Evolutionary conservation across 2,888 invertebrate species (phyloP).

Genomic region (Tigriopus californicus): DNA sequence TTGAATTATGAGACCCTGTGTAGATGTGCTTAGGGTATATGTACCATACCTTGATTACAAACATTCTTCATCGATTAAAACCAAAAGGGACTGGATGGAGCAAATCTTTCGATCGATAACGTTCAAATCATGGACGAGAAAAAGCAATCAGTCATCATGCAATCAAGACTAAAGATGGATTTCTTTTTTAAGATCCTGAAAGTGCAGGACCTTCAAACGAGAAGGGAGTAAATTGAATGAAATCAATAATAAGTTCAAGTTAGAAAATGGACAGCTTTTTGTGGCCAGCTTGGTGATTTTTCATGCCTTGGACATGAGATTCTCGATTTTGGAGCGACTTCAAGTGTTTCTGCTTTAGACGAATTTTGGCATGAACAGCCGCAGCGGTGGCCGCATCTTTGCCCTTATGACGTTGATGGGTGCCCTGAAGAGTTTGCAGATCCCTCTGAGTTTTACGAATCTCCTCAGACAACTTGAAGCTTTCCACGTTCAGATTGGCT

Average conservation of each 20-base stretch:
- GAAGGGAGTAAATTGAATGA: no score
- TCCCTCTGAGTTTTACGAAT: constrained; percentile 47
- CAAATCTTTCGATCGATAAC: no score
- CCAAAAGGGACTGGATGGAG: no score
- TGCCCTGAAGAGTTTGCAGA: constrained; percentile 42
- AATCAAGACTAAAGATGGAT: no score
- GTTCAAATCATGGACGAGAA: no score
- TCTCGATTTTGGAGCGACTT: constrained; percentile 29
- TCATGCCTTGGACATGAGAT: background rate
- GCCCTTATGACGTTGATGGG: constrained; percentile 40
- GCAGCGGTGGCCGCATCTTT: constrained; percentile 39
- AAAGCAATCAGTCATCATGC: no score
- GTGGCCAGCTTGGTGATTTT: background rate
- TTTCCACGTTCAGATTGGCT: constrained; percentile 21
- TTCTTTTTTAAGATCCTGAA: no score
- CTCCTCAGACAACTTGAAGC: constrained; percentile 34
- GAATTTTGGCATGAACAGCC: constrained; percentile 39
- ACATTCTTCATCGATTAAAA: no score
- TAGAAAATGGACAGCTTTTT: constrained; percentile 12
- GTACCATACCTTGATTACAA: no score
- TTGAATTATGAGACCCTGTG: no score
- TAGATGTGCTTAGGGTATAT: no score
- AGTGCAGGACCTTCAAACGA: no score
- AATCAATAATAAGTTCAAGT: background rate
- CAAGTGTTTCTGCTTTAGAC: constrained; percentile 41